phyloP scores from a whole-genome alignment of 2,113 vertebrate genomes.

The Galeopterus variegatus region DNA sequence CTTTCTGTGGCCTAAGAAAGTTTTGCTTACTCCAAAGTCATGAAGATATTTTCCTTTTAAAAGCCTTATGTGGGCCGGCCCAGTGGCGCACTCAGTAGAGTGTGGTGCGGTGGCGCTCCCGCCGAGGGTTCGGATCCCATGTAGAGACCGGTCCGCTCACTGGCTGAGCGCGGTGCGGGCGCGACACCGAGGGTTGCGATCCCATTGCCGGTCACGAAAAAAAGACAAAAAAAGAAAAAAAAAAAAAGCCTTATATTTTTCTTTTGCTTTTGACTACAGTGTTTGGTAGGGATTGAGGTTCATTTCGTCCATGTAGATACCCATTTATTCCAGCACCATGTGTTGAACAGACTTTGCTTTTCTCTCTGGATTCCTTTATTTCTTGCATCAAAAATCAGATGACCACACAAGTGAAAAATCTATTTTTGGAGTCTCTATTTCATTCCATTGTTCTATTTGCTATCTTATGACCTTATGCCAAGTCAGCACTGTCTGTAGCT shows the following conservation, averaged over 20 bases:
- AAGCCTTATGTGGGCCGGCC: neutral
- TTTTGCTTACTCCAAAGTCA: neutral
- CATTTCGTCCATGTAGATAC: neutral
- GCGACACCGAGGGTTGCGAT: too few species aligned
- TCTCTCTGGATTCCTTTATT: neutral
- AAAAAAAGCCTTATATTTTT: neutral
- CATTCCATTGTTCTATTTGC: neutral
- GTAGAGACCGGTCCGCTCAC: too few species aligned
- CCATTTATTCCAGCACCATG: neutral
- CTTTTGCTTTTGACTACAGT: neutral
- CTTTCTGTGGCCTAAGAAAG: neutral
- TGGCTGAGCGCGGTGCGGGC: too few species aligned
- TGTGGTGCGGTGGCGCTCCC: too few species aligned
- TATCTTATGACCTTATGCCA: neutral
- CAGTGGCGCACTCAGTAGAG: too few species aligned
- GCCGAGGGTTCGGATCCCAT: too few species aligned
- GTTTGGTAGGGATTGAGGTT: neutral
- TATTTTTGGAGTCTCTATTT: neutral
- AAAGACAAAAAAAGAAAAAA: too few species aligned
- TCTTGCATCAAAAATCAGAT: neutral
- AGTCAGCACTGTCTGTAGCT: neutral
- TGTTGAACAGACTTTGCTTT: neutral
- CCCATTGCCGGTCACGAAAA: too few species aligned
- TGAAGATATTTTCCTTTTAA: neutral
- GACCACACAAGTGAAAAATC: neutral